phyloP scores from a whole-genome alignment of 2,113 vertebrate species.

The Mastomys coucha region DNA sequence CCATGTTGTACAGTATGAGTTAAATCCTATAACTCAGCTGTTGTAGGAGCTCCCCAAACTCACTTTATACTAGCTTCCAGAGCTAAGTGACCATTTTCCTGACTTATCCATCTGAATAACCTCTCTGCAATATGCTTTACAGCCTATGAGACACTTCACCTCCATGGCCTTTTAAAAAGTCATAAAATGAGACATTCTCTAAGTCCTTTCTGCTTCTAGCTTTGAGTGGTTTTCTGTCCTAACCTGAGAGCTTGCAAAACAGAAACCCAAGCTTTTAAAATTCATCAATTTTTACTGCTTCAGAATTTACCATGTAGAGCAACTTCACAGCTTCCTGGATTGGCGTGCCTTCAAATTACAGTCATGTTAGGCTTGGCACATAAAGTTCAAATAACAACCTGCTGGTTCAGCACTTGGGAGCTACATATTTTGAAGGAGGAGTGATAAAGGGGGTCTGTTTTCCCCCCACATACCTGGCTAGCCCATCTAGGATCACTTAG shows the following conservation, averaged over 20 bases:
- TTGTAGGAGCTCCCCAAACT: not conserved
- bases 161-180: not conserved
- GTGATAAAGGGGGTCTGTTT: not conserved
- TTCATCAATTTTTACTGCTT: conserved; percentile 42
- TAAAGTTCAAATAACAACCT: conserved; percentile 69
- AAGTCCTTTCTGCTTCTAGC: not conserved
- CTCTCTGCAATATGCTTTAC: not conserved
- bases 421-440: conserved; percentile 1
- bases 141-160: not conserved
- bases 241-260: not conserved
- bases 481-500: not conserved
- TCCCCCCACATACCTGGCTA: not conserved
- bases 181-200: not conserved
- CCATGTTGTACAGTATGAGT: not conserved
- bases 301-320: conserved; percentile 38
- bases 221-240: conserved; percentile 44
- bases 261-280: conserved; percentile 44
- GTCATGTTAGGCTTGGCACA: conserved; percentile 65
- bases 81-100: not conserved
- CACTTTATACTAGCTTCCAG: not conserved
- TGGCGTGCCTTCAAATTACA: conserved; percentile 67
- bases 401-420: conserved; percentile 50
- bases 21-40: not conserved
- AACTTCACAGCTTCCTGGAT: conserved; percentile 71
- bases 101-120: not conserved